Evolutionary conservation across 2,797 vertebrate species (phyloP).

Genomic region (Huso huso): DNA sequence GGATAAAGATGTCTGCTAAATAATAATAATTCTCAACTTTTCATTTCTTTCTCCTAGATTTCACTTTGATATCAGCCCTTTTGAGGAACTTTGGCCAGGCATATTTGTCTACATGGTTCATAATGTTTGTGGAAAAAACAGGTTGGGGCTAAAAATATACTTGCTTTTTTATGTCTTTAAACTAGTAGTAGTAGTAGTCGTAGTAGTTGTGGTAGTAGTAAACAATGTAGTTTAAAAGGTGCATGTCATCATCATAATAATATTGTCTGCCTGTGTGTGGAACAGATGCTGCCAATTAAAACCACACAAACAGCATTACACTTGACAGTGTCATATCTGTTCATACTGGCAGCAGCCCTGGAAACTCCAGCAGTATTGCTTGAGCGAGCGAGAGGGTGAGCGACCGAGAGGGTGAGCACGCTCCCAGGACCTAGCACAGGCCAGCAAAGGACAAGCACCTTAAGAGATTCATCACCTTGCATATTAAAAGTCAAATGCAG

Average conservation of each 20-base stretch:
- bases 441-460: background rate
- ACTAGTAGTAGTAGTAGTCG: no score
- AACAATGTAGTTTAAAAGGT: no score
- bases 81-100: conserved; percentile 92
- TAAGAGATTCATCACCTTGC: background rate
- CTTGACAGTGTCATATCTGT: background rate
- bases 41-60: conserved; percentile 57
- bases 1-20: no score
- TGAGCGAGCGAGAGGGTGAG: background rate
- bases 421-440: no score
- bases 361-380: background rate
- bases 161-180: no score
- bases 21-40: background rate
- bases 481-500: conserved; percentile 4
- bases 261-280: background rate
- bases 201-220: no score
- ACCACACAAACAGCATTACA: background rate
- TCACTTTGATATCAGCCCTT: conserved; percentile 93
- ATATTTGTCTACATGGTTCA: conserved; percentile 96
- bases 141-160: conserved; percentile 52
- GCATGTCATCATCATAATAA: no score
- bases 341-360: background rate
- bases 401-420: no score
- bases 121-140: conserved; percentile 84
- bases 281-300: conserved; percentile 5